Evolutionary conservation across 2,888 invertebrate species (phyloP).

Genomic region (Heliconius ismenius): DNA sequence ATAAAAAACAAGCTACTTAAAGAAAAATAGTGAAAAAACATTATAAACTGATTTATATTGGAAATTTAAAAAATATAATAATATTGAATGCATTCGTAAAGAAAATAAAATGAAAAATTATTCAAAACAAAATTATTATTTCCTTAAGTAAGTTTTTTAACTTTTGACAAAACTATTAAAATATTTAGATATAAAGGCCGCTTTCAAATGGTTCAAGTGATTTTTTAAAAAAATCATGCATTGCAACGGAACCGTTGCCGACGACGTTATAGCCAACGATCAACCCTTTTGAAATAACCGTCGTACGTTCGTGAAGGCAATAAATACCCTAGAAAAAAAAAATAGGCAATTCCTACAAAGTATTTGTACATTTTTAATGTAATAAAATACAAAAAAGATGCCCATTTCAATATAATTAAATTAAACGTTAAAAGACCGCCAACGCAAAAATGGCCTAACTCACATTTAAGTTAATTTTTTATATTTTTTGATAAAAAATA

Average conservation of each 20-base stretch:
- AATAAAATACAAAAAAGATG: neutral
- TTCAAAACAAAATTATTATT: neutral
- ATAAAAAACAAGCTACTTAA: neutral
- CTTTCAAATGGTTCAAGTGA: conserved; percentile 22
- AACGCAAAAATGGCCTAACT: conserved; percentile 3
- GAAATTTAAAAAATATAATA: neutral
- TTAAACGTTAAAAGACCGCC: neutral
- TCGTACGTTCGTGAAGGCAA: conserved; percentile 62
- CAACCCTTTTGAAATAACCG: conserved; percentile 82
- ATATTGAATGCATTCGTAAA: neutral
- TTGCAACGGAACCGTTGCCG: conserved; percentile 66
- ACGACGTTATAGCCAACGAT: conserved; percentile 71
- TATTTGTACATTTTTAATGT: neutral
- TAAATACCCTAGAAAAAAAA: conserved; percentile 40
- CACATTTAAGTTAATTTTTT: neutral
- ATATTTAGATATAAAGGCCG: conserved; percentile 29
- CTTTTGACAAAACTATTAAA: neutral
- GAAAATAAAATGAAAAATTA: neutral
- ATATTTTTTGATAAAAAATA: too few species aligned
- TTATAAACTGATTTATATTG: neutral
- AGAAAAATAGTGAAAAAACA: neutral
- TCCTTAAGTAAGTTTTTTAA: neutral
- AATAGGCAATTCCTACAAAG: neutral
- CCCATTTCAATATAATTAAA: neutral
- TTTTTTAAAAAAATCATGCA: conserved; percentile 59